Percentiles rank a stretch among this genome's conserved stretches.
Evolutionary conservation across 2,888 invertebrate genomes (phyloP).

Genomic region (Acrocyrtus sp.): DNA sequence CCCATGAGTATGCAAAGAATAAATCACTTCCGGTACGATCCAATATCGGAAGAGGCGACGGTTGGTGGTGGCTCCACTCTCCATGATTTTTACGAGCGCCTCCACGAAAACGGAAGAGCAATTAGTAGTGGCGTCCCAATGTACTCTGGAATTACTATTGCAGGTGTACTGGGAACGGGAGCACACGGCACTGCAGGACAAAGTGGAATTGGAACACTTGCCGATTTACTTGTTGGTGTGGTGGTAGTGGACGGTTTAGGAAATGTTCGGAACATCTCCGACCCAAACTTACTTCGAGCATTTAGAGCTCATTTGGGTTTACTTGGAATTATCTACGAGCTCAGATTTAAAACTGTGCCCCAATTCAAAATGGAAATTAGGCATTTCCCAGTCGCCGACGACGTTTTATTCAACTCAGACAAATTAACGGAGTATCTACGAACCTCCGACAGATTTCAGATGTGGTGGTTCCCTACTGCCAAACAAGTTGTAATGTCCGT

Average conservation of each 20-base stretch:
- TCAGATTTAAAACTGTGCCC: neutral
- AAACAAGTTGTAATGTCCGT: neutral
- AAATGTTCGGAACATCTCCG: neutral
- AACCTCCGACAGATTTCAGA: neutral
- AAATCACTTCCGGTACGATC: slow-evolving; percentile 3
- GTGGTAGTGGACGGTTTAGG: slow-evolving; percentile 18
- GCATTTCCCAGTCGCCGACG: neutral
- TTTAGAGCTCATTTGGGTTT: slow-evolving; percentile 20
- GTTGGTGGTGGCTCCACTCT: neutral
- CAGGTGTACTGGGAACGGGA: slow-evolving; percentile 1
- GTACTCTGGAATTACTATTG: slow-evolving; percentile 7
- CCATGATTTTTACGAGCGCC: neutral
- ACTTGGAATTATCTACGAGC: slow-evolving; percentile 7
- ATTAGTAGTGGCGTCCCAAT: slow-evolving; percentile 5
- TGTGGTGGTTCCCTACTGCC: neutral
- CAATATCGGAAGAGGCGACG: neutral
- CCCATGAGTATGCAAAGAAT: neutral
- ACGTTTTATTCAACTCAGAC: neutral
- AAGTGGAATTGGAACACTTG: neutral
- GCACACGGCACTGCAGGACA: slow-evolving; percentile 18
- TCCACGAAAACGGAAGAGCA: slow-evolving; percentile 4
- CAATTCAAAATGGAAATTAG: slow-evolving; percentile 5
- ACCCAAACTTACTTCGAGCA: neutral
- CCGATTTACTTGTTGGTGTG: neutral
- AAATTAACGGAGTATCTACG: neutral